Percentiles rank a stretch among this genome's conserved stretches.
Conservation (phyloP, 2,113 vertebrate species). For the Xyliphius kryptos region DNA sequence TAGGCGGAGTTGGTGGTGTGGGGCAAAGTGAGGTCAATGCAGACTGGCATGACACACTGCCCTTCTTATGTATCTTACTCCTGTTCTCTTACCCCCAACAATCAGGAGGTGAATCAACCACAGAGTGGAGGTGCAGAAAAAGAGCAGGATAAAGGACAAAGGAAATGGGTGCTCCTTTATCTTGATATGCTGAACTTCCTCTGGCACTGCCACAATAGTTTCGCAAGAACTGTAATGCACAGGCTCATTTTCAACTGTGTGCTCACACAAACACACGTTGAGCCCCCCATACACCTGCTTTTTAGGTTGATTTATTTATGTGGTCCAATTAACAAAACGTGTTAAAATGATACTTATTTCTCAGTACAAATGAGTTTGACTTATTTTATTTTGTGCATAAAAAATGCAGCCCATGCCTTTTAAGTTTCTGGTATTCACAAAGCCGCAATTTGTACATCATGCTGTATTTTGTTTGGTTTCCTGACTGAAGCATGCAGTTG, state of each 20-base stretch:
- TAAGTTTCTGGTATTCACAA: no score
- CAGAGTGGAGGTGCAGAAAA: constrained; percentile 31
- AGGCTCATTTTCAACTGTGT: not conserved
- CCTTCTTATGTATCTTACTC: not conserved
- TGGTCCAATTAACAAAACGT: not conserved
- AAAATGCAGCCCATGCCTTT: no score
- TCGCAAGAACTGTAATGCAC: constrained; percentile 27
- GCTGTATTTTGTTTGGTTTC: no score
- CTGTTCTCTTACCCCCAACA: not conserved
- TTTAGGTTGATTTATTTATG: not conserved
- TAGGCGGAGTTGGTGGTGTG: constrained; percentile 1
- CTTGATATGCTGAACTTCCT: constrained; percentile 60
- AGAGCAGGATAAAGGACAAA: constrained; percentile 10
- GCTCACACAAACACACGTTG: not conserved
- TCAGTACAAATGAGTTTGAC: no score
- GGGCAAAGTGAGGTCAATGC: constrained; percentile 15
- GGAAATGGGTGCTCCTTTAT: constrained; percentile 47
- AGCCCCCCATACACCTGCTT: not conserved
- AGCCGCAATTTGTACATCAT: no score
- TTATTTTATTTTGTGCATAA: no score
- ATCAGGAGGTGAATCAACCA: constrained; percentile 23
- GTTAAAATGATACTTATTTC: no score
- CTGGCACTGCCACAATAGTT: constrained; percentile 39
- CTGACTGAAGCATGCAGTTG: no score
- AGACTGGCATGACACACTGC: not conserved